Evolutionary conservation across 2,113 vertebrate species (phyloP).

Genomic region (Grammomys surdaster): DNA sequence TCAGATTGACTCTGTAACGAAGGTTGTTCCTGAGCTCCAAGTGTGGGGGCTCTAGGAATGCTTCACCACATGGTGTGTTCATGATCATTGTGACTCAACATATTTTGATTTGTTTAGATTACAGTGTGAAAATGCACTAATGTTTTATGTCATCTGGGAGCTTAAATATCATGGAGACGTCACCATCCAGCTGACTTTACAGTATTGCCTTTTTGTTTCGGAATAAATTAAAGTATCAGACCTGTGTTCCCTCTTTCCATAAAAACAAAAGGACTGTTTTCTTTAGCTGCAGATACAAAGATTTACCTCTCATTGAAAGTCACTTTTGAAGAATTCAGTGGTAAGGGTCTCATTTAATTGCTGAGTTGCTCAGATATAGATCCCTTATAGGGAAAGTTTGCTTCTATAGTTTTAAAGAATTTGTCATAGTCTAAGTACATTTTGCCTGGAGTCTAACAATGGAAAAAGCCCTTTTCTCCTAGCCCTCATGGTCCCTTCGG

Average conservation of each 20-base stretch:
- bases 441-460: background rate
- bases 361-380: background rate
- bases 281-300: background rate
- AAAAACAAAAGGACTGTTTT: background rate
- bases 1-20: background rate
- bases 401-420: background rate
- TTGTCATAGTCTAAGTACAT: background rate
- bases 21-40: background rate
- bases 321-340: background rate
- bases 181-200: background rate
- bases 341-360: background rate
- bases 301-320: background rate
- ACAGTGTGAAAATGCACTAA: background rate
- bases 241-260: background rate
- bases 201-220: background rate
- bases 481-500: background rate
- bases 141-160: background rate
- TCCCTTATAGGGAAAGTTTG: background rate
- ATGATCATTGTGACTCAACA: background rate
- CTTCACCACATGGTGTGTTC: background rate
- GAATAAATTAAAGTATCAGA: background rate
- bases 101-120: slow-evolving; percentile 3
- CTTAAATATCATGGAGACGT: background rate
- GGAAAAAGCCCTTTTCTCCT: background rate
- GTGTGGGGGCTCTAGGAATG: too few relatives aligned